Conservation (phyloP, 2,113 vertebrate genomes). For the Silurus glanis region DNA sequence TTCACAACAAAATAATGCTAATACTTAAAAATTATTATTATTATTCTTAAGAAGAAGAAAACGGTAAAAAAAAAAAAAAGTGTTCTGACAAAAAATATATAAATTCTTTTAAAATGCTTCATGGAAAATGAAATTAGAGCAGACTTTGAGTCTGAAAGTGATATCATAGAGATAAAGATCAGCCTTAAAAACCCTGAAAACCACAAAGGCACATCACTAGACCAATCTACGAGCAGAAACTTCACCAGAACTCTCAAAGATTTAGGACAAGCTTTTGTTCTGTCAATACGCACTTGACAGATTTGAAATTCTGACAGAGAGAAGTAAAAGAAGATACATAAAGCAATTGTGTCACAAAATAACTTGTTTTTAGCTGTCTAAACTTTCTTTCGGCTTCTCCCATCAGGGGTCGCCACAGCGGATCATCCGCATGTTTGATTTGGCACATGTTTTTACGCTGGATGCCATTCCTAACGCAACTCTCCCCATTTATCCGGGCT, state of each 20-base stretch:
- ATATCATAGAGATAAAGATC: neutral
- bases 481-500: no score
- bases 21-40: neutral
- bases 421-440: no score
- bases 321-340: neutral
- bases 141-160: neutral
- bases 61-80: no score
- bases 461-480: no score
- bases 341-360: neutral
- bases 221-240: neutral
- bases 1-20: neutral
- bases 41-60: no score
- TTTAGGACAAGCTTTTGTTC: neutral
- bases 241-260: neutral
- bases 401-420: no score
- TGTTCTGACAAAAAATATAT: no score
- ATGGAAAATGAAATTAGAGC: no score
- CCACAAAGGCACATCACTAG: neutral
- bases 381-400: no score
- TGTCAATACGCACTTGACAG: neutral
- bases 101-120: no score
- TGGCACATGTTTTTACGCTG: no score
- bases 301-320: neutral
- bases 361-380: slow-evolving; percentile 1
- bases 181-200: neutral